These are phyloP conservation scores for Dicentrarchus labrax DNA, from an alignment of 2,113 vertebrate species.

Conservation along the genomic window DNA sequence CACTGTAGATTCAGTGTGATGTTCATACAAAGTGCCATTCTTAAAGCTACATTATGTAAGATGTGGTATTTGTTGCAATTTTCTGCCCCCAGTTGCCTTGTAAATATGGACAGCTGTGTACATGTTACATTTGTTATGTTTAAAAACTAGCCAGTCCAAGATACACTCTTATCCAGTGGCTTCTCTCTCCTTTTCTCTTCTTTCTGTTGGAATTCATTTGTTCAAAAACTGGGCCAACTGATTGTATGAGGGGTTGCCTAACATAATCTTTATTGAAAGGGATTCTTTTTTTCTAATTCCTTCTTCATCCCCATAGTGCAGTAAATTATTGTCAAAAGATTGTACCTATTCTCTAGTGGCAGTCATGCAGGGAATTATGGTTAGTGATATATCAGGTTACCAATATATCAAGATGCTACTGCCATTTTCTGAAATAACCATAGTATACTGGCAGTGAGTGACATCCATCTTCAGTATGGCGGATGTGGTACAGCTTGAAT, in stretches of 20 bases:
- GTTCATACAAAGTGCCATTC: neutral
- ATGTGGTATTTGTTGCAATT: no score
- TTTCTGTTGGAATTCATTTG: neutral
- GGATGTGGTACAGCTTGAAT: neutral
- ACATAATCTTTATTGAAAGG: neutral
- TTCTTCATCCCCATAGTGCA: neutral
- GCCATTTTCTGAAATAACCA: neutral
- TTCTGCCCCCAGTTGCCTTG: no score
- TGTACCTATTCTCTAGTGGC: neutral
- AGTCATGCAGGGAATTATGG: neutral
- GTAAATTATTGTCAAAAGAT: slow-evolving; percentile 2
- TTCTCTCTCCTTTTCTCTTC: neutral
- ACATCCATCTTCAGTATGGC: neutral
- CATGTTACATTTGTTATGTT: no score
- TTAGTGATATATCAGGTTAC: slow-evolving; percentile 7
- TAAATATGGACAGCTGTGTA: no score
- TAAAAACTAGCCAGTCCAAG: no score
- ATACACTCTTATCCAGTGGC: no score
- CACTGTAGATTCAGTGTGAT: no score
- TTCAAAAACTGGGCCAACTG: neutral
- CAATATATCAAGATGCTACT: slow-evolving; percentile 7
- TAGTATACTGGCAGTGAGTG: neutral
- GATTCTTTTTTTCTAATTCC: neutral
- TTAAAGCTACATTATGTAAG: neutral
- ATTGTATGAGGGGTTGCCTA: neutral